Conservation (phyloP, 2,797 vertebrate species). For the Myotis vivesi region DNA sequence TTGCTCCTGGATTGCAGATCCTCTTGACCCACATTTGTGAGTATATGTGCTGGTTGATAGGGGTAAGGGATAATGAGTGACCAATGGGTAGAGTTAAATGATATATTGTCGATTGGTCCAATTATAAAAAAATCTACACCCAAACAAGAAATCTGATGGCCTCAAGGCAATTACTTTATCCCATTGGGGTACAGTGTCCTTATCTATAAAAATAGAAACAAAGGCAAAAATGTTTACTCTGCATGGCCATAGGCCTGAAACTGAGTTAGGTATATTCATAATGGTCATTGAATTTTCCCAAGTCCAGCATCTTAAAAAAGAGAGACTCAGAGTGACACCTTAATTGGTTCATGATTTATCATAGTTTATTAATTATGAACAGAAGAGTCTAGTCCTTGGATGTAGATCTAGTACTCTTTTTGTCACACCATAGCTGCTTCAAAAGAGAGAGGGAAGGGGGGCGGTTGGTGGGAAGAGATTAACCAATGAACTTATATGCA, state of each 20-base stretch:
- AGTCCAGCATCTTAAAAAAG: background rate
- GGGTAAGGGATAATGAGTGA: background rate
- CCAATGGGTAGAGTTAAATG: background rate
- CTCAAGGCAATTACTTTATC: background rate
- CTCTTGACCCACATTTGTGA: background rate
- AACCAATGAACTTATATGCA: no score
- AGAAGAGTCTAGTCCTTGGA: background rate
- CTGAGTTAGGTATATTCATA: background rate
- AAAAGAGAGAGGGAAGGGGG: background rate
- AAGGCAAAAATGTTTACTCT: background rate
- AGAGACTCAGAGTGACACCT: background rate
- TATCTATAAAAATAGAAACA: background rate
- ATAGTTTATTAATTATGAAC: background rate
- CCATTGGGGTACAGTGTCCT: background rate
- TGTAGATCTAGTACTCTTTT: background rate
- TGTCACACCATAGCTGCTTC: background rate
- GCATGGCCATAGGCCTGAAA: background rate
- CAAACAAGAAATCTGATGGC: background rate
- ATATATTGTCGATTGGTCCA: background rate
- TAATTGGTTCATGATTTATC: background rate
- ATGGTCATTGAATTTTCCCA: background rate
- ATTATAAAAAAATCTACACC: background rate
- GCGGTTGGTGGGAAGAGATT: no score
- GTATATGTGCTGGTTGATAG: background rate
- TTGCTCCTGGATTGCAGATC: background rate